Evolutionary conservation across 2,113 vertebrate species (phyloP).

Genomic region (Aviceda subcristata): DNA sequence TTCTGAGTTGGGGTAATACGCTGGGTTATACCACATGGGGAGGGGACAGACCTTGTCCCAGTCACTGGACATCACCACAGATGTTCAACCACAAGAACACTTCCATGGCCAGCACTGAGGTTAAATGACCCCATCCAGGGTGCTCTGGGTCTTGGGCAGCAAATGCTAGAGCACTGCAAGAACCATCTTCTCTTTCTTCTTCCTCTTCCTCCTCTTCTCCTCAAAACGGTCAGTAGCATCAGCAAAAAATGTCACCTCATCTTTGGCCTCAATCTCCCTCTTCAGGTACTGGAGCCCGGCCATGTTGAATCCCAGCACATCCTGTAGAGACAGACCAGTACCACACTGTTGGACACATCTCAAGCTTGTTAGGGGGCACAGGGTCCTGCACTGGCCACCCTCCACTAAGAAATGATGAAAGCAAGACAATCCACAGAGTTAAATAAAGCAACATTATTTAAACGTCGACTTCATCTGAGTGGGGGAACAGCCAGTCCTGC

Average conservation of each 20-base stretch:
- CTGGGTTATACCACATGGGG: not conserved
- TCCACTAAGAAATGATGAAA: not conserved
- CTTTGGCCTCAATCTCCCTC: constrained; percentile 89
- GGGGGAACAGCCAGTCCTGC: not conserved
- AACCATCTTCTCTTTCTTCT: constrained; percentile 85
- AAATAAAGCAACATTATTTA: not conserved
- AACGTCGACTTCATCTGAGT: not conserved
- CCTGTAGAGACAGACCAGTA: constrained; percentile 69
- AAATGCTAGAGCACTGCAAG: constrained; percentile 80
- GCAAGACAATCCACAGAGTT: not conserved
- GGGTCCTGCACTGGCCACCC: not conserved
- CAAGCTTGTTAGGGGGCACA: not conserved
- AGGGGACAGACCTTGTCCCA: not conserved
- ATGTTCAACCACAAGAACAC: not conserved
- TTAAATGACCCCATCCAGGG: not conserved
- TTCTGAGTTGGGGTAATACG: not conserved
- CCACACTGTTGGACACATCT: not conserved
- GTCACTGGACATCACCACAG: not conserved
- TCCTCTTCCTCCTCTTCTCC: constrained; percentile 88
- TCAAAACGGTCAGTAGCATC: constrained; percentile 87
- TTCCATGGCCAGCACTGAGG: not conserved
- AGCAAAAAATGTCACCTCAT: constrained; percentile 93
- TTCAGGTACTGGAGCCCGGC: constrained; percentile 90
- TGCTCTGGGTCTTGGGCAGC: not conserved
- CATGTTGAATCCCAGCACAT: constrained; percentile 92